Conservation (phyloP, 2,888 invertebrate species). For the Cecidostiba fungosa region DNA sequence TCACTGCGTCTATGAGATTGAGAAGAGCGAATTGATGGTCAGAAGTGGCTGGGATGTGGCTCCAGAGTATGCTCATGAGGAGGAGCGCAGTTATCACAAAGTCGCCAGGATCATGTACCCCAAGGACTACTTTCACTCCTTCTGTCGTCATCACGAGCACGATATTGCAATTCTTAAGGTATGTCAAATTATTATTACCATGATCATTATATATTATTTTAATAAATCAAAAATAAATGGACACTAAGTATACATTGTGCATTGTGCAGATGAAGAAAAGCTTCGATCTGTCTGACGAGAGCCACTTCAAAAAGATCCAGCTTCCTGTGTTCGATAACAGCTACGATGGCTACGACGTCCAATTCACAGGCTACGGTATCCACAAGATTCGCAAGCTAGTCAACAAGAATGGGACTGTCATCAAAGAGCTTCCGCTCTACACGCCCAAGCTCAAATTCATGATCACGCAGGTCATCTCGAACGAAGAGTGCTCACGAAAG, state of each 20-base stretch:
- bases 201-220: too few relatives aligned
- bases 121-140: conserved; percentile 24
- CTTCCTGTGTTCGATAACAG: conserved; percentile 33
- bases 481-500: background rate
- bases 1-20: conserved; percentile 20
- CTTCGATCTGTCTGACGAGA: conserved; percentile 46
- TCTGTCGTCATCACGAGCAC: conserved; percentile 33
- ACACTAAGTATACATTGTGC: too few relatives aligned
- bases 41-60: conserved; percentile 21
- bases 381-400: conserved; percentile 9
- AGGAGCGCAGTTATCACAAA: background rate
- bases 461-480: background rate
- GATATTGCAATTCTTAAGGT: conserved; percentile 50
- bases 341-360: conserved; percentile 26
- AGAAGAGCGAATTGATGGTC: background rate
- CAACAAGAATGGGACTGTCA: background rate
- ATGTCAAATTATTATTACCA: too few relatives aligned
- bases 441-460: background rate
- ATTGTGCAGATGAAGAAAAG: background rate
- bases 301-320: conserved; percentile 7
- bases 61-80: background rate
- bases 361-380: conserved; percentile 46
- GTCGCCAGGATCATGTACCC: conserved; percentile 44
- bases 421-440: background rate
- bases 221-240: too few relatives aligned